Percentiles rank a stretch among this genome's conserved stretches.
Conservation (phyloP, 30 jellyfish, hydroid and myxozoan genomes). For the Cassiopea xamachana region DNA sequence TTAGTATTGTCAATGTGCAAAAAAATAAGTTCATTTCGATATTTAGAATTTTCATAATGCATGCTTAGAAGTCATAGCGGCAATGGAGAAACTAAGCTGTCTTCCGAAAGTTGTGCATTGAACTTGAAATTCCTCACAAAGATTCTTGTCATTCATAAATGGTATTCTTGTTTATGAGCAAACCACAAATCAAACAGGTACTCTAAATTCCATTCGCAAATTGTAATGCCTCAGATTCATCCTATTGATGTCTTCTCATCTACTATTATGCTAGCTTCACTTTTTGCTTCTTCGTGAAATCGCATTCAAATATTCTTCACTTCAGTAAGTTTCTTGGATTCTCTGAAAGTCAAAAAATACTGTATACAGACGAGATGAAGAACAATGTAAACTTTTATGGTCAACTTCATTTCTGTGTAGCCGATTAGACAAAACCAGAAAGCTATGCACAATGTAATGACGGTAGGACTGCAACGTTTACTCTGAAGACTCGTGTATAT, state of each 20-base stretch:
- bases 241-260: not conserved
- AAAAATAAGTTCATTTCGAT: not conserved
- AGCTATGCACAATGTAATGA: too few relatives aligned
- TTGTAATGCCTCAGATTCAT: not conserved
- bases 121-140: not conserved
- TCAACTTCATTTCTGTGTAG: too few relatives aligned
- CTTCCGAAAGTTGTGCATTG: not conserved
- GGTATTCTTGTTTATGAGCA: conserved; percentile 29
- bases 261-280: conserved; percentile 2
- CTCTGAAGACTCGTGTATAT: too few relatives aligned
- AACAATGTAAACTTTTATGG: too few relatives aligned
- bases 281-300: not conserved
- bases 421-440: too few relatives aligned
- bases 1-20: not conserved
- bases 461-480: too few relatives aligned
- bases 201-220: not conserved
- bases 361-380: too few relatives aligned
- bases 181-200: conserved; percentile 47
- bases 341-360: too few relatives aligned
- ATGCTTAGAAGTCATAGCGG: too few relatives aligned
- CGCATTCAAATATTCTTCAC: too few relatives aligned
- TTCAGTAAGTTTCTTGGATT: too few relatives aligned
- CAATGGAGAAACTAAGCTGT: not conserved
- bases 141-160: not conserved
- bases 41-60: too few relatives aligned